These are phyloP conservation scores for Alentia gelatinosa DNA, from an alignment of 2,888 invertebrate genomes.

Conservation along the genomic window DNA sequence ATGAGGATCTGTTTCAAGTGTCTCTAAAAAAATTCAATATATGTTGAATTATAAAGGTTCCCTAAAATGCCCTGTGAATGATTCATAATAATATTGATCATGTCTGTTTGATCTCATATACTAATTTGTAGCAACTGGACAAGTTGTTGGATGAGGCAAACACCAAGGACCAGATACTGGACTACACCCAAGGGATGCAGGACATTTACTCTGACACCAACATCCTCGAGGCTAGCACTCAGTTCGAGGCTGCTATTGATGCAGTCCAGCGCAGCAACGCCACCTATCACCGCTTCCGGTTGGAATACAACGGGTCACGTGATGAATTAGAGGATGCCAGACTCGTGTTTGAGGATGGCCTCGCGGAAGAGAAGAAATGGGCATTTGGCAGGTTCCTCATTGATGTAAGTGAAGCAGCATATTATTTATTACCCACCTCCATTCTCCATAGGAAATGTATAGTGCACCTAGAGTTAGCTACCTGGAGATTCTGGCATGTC, in stretches of 20 bases:
- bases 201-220: constrained; percentile 29
- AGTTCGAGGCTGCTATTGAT: not conserved
- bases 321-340: not conserved
- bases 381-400: constrained; percentile 15
- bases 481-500: too few species aligned
- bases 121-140: not conserved
- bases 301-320: constrained; percentile 6
- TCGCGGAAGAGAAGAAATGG: not conserved
- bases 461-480: too few species aligned
- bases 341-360: not conserved
- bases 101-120: too few species aligned
- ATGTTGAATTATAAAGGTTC: too few species aligned
- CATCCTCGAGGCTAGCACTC: not conserved
- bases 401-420: not conserved
- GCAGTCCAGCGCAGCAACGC: constrained; percentile 21
- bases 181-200: constrained; percentile 12
- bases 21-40: too few species aligned
- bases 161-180: not conserved
- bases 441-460: too few species aligned
- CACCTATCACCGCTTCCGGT: constrained; percentile 16
- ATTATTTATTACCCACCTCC: too few species aligned
- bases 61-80: too few species aligned
- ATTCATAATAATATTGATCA: too few species aligned
- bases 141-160: not conserved
- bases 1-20: too few species aligned